A percentile compares a stretch with the other conserved stretches of the same genome.
Evolutionary conservation across 2,113 vertebrate genomes (phyloP).

Genomic region (Plectropomus leopardus): DNA sequence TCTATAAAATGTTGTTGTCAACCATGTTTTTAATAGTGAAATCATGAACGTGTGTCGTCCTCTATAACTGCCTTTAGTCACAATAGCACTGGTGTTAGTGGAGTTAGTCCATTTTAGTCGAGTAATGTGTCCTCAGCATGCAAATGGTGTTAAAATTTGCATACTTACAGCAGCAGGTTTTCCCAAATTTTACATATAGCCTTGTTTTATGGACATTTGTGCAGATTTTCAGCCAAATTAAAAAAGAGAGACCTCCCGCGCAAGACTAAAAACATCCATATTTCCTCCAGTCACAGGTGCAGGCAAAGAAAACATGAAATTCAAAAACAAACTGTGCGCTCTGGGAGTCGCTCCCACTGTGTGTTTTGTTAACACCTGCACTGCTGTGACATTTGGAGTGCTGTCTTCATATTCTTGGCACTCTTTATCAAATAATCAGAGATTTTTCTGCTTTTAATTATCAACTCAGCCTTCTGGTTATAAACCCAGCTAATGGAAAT

Average conservation of each 20-base stretch:
- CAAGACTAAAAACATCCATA: neutral
- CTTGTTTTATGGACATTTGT: neutral
- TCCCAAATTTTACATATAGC: neutral
- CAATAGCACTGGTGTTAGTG: neutral
- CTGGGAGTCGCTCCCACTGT: neutral
- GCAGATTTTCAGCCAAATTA: neutral
- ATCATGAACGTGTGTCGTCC: neutral
- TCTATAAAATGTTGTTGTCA: neutral
- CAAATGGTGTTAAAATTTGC: neutral
- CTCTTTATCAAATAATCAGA: slow-evolving; percentile 16
- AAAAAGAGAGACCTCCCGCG: neutral
- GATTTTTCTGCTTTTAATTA: slow-evolving; percentile 25
- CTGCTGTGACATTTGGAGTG: slow-evolving; percentile 7
- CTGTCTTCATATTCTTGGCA: slow-evolving; percentile 4
- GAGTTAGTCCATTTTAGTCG: neutral
- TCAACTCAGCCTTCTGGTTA: neutral
- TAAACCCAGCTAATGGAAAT: neutral
- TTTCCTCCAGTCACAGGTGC: neutral
- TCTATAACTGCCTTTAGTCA: neutral
- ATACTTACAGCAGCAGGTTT: neutral
- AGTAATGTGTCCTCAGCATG: neutral
- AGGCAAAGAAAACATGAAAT: neutral
- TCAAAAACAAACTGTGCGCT: neutral
- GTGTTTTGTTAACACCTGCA: slow-evolving; percentile 20
- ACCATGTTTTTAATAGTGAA: neutral